These are phyloP conservation scores for Epinotia demarniana DNA, from an alignment of 2,888 invertebrate genomes.

Conservation along the genomic window DNA sequence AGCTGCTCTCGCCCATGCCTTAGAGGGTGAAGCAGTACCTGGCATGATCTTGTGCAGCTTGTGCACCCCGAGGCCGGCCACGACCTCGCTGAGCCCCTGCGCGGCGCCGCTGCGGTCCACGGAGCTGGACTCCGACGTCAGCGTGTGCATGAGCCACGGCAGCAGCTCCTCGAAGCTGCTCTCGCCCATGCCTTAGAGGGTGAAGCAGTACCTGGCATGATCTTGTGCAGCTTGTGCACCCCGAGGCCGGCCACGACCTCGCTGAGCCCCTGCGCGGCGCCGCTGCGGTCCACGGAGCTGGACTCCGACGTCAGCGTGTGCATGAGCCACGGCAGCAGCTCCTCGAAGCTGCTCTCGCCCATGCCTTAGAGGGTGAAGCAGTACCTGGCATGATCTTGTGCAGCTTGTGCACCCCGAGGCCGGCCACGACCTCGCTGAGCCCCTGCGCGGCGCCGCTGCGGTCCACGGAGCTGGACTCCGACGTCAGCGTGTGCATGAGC, in stretches of 20 bases:
- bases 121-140: slow-evolving; percentile 97
- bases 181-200: slow-evolving; percentile 94
- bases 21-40: slow-evolving; percentile 71
- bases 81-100: slow-evolving; percentile 98
- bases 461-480: slow-evolving; percentile 97
- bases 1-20: slow-evolving; percentile 98
- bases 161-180: slow-evolving; percentile 97
- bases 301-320: slow-evolving; percentile 97
- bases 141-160: slow-evolving; percentile 99
- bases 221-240: slow-evolving; percentile 95
- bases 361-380: slow-evolving; percentile 86
- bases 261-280: slow-evolving; percentile 98
- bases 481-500: slow-evolving; percentile 99
- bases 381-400: slow-evolving; percentile 97
- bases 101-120: slow-evolving; percentile 99
- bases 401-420: slow-evolving; percentile 96
- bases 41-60: slow-evolving; percentile 99
- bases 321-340: slow-evolving; percentile 99
- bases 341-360: slow-evolving; percentile 98
- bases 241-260: slow-evolving; percentile 99
- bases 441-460: slow-evolving; percentile 98
- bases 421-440: slow-evolving; percentile 98
- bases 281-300: slow-evolving; percentile 97
- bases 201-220: slow-evolving; percentile 91
- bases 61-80: slow-evolving; percentile 97